These are phyloP conservation scores for Macrophya alboannulata DNA, from an alignment of 2,888 invertebrate species.

Conservation along the genomic window DNA sequence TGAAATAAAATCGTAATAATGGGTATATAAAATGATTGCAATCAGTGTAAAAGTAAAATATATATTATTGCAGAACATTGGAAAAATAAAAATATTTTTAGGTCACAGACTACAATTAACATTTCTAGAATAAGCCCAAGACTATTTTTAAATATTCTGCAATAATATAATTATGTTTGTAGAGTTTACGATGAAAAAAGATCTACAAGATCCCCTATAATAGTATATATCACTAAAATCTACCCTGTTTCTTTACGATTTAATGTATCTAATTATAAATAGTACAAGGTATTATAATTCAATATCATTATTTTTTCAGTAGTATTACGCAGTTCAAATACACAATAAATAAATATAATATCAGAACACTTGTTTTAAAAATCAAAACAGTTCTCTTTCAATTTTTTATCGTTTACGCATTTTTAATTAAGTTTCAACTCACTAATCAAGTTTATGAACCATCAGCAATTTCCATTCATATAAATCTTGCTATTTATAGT, in stretches of 20 bases:
- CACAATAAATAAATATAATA: background rate
- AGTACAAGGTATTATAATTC: conserved; percentile 45
- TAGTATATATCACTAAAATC: conserved; percentile 53
- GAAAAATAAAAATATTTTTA: background rate
- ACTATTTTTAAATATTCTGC: conserved; percentile 25
- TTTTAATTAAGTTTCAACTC: background rate
- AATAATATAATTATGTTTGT: conserved; percentile 20
- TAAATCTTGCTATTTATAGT: background rate
- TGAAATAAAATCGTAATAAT: background rate
- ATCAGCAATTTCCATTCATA: background rate
- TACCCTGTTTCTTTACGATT: conserved; percentile 49
- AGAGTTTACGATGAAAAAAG: conserved; percentile 24
- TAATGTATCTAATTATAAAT: conserved; percentile 47
- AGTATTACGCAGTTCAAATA: background rate
- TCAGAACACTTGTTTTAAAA: background rate
- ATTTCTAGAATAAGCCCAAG: background rate
- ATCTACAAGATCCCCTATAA: conserved; percentile 29
- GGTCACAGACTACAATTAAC: background rate
- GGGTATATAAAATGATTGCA: conserved; percentile 42
- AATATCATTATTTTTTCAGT: background rate
- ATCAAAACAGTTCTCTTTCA: background rate
- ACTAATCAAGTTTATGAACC: background rate
- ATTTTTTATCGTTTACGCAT: background rate
- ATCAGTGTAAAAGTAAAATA: conserved; percentile 39
- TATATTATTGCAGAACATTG: conserved; percentile 43